Evolutionary conservation across 2,113 vertebrate genomes (phyloP), one percentile per base, ranked within the genome.

Genomic region (Spermophilus dauricus): DNA sequence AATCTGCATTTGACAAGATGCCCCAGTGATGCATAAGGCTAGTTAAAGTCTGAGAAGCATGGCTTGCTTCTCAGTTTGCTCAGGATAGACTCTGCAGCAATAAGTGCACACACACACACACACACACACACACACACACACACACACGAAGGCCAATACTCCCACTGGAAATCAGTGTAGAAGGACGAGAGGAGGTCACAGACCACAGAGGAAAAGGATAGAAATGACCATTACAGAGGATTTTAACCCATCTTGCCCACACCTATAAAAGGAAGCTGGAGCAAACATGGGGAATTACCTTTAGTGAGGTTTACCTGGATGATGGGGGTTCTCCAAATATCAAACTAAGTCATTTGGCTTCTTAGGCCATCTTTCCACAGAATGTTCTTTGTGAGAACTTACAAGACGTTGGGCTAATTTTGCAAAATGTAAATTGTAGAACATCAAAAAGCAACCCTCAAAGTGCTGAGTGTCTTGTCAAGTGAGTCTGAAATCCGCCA

Each of bases 71-170:
- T 45, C 45, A 45, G 45, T 8, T 45, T 45, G 45, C 28, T 78
- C 18, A 10, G 86, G 77, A 88, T 26, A 5, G 10, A 30, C 67
- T 65, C 34, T 28, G 45, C 3, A 8, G 11, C n/a, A 20, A 7
- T 48, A 28, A 34, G 32, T 39, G 5, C 1, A 0, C 9, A 48
- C 51, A 8, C 1, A 5, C 30, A n/a, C 17, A n/a, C 1, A 0
- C 9, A 48, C 51, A 8, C 1, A 0, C 9, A 48, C 51, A 8
- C 1, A 0, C 9, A 48, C 51, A 8, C 1, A 0, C 9, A 48
- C 51, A 8, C 1, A 5, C 30, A n/a, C 17, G 69, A n/a, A 37
- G 26, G 30, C 5, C 4, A 26, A 0, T 76, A 72, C 28, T 76
- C 13, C 88, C 18, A 2, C 0, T 67, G 67, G 34, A 32, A 14